Conservation (phyloP, 2,888 invertebrate genomes). For the Aspidiotus rigidus region DNA sequence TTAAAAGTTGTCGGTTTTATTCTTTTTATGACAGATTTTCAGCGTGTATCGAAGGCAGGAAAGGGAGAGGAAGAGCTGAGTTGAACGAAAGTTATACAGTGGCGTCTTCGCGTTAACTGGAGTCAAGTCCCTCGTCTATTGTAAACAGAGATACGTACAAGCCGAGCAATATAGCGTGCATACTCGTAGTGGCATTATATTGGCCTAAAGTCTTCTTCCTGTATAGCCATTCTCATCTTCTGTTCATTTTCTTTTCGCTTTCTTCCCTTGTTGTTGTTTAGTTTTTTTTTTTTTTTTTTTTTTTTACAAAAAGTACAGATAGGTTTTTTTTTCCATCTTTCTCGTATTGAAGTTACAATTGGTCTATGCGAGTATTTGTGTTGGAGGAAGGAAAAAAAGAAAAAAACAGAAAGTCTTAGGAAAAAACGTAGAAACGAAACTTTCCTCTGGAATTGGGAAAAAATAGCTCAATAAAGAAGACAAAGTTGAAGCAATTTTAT, state of each 20-base stretch:
- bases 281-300: too few species aligned
- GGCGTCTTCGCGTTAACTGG: conserved; percentile 31
- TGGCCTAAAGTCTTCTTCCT: conserved; percentile 18
- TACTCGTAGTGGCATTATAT: conserved; percentile 18
- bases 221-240: conserved; percentile 3
- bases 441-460: too few species aligned
- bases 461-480: too few species aligned
- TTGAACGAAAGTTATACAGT: conserved; percentile 23
- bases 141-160: conserved; percentile 27
- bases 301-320: conserved; percentile 2
- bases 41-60: conserved; percentile 12
- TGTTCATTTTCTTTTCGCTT: conserved; percentile 14
- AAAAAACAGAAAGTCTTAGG: background rate
- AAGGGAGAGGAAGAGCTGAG: background rate
- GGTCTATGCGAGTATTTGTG: background rate
- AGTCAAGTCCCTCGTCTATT: conserved; percentile 30
- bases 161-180: conserved; percentile 28
- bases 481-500: too few species aligned
- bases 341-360: background rate
- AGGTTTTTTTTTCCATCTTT: background rate
- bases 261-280: conserved; percentile 4
- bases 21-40: conserved; percentile 30
- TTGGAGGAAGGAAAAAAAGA: background rate
- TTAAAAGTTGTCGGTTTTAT: conserved; percentile 32
- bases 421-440: too few species aligned